phyloP scores from a whole-genome alignment of 35 echinoderm and acorn worm genomes.

The Eucidaris tribuloides region DNA sequence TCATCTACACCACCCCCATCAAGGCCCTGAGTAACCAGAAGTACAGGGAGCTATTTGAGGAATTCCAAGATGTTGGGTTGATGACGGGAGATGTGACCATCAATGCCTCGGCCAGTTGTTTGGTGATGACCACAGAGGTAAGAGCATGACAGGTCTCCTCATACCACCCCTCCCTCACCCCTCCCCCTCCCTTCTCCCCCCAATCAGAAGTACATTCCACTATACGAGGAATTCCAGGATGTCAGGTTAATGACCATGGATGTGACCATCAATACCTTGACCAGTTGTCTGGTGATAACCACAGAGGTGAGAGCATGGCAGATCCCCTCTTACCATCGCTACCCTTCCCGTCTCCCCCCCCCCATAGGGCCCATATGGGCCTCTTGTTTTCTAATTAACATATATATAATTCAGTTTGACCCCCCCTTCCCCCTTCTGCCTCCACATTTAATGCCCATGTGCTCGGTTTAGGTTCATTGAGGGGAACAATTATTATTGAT shows the following conservation, averaged over 20 bases:
- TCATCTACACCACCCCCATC: conserved; percentile 96
- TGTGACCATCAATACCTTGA: conserved; percentile 91
- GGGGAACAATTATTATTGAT: too few relatives aligned
- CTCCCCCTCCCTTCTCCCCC: too few relatives aligned
- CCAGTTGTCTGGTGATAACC: conserved; percentile 97
- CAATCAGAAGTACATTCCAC: conserved; percentile 86
- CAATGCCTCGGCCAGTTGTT: conserved; percentile 93
- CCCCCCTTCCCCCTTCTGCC: too few relatives aligned
- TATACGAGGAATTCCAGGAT: conserved; percentile 97
- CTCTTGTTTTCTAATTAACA: too few relatives aligned
- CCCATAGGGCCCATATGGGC: too few relatives aligned
- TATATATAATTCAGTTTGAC: too few relatives aligned
- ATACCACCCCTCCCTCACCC: too few relatives aligned
- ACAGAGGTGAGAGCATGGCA: conserved; percentile 89
- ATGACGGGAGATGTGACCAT: conserved; percentile 99
- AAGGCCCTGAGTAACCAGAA: conserved; percentile 97
- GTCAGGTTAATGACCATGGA: conserved; percentile 97
- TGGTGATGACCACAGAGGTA: conserved; percentile 99
- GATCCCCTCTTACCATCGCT: too few relatives aligned
- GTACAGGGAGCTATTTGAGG: conserved; percentile 86
- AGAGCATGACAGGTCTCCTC: too few relatives aligned
- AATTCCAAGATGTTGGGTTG: conserved; percentile 96
- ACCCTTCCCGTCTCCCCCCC: too few relatives aligned
- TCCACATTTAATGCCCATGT: too few relatives aligned
- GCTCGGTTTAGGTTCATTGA: too few relatives aligned